Base-by-base conservation (phyloP, 2,113 vertebrate genomes). In the Ciconia maguari region DNA sequence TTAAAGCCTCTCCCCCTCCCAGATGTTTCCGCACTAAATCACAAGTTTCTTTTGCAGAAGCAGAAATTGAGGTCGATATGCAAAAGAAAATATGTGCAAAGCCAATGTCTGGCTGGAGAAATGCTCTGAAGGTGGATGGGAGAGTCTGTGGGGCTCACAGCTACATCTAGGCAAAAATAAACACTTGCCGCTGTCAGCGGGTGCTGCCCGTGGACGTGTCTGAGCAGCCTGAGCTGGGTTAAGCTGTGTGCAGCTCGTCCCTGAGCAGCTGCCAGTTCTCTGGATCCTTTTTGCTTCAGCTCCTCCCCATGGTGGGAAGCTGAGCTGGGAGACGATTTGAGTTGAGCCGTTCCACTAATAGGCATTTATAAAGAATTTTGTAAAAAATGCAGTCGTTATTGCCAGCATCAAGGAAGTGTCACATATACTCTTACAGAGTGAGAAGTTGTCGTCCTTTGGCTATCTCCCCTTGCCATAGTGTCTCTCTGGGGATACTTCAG, bases 21-120 rank as follows among this genome's bases (percentile, higher is more conserved):
- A 90, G 85, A 81, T 96, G 92, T 97, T 97, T 96, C 94, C 94
- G 88, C 75, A 60, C 25, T n/a, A 46, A 83, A 92, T 89, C 87
- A 94, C 70, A 36, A 82, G 87, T 30, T 91, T 62, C 32, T 87
- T 94, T 38, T 96, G 80, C 78, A 71, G 95, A 93, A 93, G 65
- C 90, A 94, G 87, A 95, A 96, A 91, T 11, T 76, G 88, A 92
- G 92, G 92, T 48, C 5, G 3, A 58, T 93, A 92, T 96, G 95
- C 93, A 95, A 88, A 91, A 94, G 89, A 71, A 93, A 88, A 93
- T 10, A 18, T 0, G 8, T 79, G 64, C 21, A 10, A 57, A 81
- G 54, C 41, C 25, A 1, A 4, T 14, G 48, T n/a, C 41, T 71
- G 80, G 52, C 82, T 49, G 78, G 86, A 82, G 91, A 71, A 75